Evolutionary conservation across 2,113 vertebrate genomes (phyloP).

Genomic region (Rafetus swinhoei): DNA sequence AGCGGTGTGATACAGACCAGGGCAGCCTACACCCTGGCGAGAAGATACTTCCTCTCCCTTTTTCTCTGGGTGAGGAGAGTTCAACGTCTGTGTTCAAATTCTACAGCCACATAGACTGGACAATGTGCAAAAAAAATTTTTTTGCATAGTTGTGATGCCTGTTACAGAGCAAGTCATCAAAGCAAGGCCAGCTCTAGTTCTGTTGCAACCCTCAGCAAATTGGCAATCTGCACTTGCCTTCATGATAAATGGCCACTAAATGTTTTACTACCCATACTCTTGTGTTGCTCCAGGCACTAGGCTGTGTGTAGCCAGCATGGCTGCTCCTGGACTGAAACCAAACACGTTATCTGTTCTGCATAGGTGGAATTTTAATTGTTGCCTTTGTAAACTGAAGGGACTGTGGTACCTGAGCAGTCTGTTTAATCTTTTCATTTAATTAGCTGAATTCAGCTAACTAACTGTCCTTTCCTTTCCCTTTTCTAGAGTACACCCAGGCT

Average conservation of each 20-base stretch:
- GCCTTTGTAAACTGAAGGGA: not conserved
- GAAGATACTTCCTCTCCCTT: not conserved
- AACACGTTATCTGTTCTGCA: not conserved
- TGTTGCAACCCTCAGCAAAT: not conserved
- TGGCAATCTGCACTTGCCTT: not conserved
- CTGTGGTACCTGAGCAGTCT: not conserved
- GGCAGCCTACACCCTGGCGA: not conserved
- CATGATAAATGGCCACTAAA: conserved; percentile 3
- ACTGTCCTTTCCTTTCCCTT: conserved; percentile 18
- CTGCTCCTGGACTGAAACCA: not conserved
- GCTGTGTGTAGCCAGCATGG: not conserved
- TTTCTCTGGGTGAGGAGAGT: not conserved
- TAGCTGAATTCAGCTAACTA: conserved; percentile 20
- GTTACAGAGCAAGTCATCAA: not conserved
- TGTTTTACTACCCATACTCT: not conserved
- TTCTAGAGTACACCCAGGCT: conserved; percentile 92
- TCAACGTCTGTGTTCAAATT: not conserved
- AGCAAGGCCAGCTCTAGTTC: not conserved
- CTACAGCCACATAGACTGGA: not conserved
- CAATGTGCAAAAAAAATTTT: not conserved
- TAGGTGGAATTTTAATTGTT: not conserved
- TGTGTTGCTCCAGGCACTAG: not conserved
- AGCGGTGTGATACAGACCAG: not conserved
- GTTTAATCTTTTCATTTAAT: not conserved
- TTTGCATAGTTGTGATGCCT: not conserved